Base-by-base conservation (phyloP, 1,140 invertebrate species). In the Carposina sasakii region DNA sequence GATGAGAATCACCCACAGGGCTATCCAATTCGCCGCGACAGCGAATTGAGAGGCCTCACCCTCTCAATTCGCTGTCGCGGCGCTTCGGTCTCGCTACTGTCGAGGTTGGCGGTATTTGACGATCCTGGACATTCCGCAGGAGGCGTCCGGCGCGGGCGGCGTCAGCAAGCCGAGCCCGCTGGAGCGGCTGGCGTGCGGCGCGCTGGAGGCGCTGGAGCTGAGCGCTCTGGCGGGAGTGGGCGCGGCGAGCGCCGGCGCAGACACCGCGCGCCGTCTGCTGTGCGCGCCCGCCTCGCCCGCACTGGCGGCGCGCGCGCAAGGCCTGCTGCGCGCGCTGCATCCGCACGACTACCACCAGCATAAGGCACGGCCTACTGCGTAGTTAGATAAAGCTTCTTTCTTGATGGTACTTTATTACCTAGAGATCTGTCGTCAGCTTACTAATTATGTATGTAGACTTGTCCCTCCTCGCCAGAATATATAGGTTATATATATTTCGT, bases 341-440 rank as follows among this genome's bases (percentile, higher is more conserved):
- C 91, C 89, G 10, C 90, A 90, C 23, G 75, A 88, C 20, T 98
- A 97, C 81, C 94, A 97, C 72, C 90, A 90, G 56, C 95, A 96
- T 68, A 97, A 96, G 86, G 90, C 90, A 20, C 16, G 31, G 6
- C 6, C 6, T 28, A 6, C 6, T 28, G 12, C 6, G 24, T 12
- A 28, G 6, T 6, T 6, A 28, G 24, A 12, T 28, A 12, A 6
- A 12, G 6, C 12, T 28, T 28, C 12, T 6, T 6, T 28, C 6
- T 6, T 28, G 24, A 28, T 28, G 24, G 24, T 28, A 12, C 12
- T 6, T 28, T 28, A 6, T 28, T 28, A 28, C 12, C 21, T 20
- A 16, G 6, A 20, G n/a, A n/a, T n/a, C n/a, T n/a, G n/a, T n/a
- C n/a, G n/a, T n/a, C n/a, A n/a, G n/a, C n/a, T n/a, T n/a, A n/a